Percentiles rank a stretch among this genome's conserved stretches.
Evolutionary conservation across 2,797 vertebrate species (phyloP).

Genomic region (Hemibagrus guttatus): DNA sequence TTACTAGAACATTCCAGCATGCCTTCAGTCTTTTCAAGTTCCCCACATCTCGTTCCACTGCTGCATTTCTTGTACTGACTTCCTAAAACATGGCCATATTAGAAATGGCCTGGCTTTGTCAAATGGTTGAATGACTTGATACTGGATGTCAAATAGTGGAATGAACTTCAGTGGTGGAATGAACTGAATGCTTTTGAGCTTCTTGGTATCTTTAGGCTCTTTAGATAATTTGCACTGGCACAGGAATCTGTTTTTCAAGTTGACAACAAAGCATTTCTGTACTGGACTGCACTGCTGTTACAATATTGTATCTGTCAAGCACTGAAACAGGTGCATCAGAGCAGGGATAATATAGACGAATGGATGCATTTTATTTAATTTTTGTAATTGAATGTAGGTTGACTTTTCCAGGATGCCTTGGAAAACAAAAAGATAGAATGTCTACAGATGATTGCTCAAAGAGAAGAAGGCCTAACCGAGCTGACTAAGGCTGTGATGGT

Average conservation of each 20-base stretch:
- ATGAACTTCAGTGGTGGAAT: background rate
- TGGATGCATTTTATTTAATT: background rate
- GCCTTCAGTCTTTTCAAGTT: background rate
- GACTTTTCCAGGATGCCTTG: background rate
- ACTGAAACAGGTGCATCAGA: background rate
- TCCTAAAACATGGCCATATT: background rate
- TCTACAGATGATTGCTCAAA: conserved; percentile 24
- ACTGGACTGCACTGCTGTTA: background rate
- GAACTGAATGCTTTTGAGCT: background rate
- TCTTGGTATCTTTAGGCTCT: background rate
- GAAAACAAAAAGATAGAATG: conserved; percentile 9
- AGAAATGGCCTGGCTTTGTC: background rate
- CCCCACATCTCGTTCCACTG: background rate
- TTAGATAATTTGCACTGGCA: background rate
- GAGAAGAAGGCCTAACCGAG: conserved; percentile 21
- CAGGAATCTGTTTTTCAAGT: background rate
- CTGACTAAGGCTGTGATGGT: conserved; percentile 17
- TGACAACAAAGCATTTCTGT: background rate
- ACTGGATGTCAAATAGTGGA: background rate
- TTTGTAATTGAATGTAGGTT: background rate
- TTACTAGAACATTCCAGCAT: background rate
- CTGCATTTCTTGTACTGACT: background rate
- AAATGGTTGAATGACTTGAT: no score
- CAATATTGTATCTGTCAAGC: background rate
- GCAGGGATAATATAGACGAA: background rate